Percentiles rank a stretch among this genome's conserved stretches.
phyloP scores from a whole-genome alignment of 2,113 vertebrate species.

The Eclectus roratus region DNA sequence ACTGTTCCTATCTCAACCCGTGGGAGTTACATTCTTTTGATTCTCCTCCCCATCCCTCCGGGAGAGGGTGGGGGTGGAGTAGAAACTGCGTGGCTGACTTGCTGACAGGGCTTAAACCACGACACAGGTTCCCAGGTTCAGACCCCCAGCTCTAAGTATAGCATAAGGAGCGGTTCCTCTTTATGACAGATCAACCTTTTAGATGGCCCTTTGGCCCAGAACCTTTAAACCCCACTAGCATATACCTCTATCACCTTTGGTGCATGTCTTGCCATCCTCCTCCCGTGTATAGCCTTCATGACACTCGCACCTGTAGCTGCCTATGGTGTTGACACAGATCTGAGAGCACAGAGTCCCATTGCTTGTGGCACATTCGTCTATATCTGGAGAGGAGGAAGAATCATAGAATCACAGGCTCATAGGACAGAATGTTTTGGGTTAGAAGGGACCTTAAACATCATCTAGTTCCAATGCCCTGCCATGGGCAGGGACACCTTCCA shows the following conservation, averaged over 20 bases:
- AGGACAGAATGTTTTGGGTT: not conserved
- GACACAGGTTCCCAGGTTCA: not conserved
- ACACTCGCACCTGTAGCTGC: constrained; percentile 93
- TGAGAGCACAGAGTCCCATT: constrained; percentile 87
- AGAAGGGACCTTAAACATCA: not conserved
- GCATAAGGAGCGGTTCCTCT: accelerated
- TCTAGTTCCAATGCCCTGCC: not conserved
- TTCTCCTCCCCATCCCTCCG: no score
- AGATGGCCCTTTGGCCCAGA: accelerated
- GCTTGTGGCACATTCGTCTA: constrained; percentile 86
- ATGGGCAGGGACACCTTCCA: not conserved
- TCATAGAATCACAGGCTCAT: not conserved
- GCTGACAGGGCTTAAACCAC: no score
- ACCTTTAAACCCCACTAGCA: not conserved
- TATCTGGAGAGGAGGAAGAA: constrained; percentile 75
- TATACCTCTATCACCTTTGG: constrained; percentile 86
- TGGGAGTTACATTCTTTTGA: no score
- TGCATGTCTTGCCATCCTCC: constrained; percentile 88
- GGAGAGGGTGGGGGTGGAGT: no score
- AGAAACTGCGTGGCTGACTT: no score
- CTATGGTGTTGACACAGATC: constrained; percentile 87
- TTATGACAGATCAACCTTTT: not conserved
- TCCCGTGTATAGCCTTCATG: constrained; percentile 84
- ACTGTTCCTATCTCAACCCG: no score
- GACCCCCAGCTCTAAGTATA: not conserved